These are phyloP conservation scores for Acyrthosiphon pisum DNA, from an alignment of 1,140 invertebrate genomes.

Conservation along the genomic window DNA sequence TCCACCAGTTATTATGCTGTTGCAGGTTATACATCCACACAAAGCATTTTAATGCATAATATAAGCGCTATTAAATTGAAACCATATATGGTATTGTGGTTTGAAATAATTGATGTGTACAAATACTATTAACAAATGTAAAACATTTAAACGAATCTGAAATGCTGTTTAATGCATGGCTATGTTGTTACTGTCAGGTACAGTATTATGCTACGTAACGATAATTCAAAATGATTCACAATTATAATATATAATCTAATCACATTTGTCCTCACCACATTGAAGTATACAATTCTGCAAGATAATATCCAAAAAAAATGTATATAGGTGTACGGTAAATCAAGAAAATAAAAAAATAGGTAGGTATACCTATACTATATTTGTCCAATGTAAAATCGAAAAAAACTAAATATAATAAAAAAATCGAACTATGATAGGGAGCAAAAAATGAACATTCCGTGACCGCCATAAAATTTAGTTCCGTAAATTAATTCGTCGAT, in stretches of 20 bases:
- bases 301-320: neutral
- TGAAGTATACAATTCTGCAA: neutral
- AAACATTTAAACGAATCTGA: neutral
- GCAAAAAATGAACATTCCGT: constrained; percentile 9
- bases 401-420: neutral
- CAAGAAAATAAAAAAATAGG: neutral
- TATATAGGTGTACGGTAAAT: neutral
- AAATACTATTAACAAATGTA: neutral
- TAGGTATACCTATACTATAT: neutral
- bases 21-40: neutral
- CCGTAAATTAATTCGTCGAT: constrained; percentile 27
- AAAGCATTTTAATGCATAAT: neutral
- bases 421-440: neutral
- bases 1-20: neutral
- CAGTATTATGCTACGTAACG: neutral
- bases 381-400: neutral
- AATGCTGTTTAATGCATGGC: neutral
- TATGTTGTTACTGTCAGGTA: too few relatives aligned
- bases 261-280: neutral
- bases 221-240: neutral
- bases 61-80: neutral
- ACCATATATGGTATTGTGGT: neutral
- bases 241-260: neutral
- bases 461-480: constrained; percentile 26
- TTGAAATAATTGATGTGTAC: neutral